Evolutionary conservation across 2,797 vertebrate genomes (phyloP).

Genomic region (Anas bernieri): DNA sequence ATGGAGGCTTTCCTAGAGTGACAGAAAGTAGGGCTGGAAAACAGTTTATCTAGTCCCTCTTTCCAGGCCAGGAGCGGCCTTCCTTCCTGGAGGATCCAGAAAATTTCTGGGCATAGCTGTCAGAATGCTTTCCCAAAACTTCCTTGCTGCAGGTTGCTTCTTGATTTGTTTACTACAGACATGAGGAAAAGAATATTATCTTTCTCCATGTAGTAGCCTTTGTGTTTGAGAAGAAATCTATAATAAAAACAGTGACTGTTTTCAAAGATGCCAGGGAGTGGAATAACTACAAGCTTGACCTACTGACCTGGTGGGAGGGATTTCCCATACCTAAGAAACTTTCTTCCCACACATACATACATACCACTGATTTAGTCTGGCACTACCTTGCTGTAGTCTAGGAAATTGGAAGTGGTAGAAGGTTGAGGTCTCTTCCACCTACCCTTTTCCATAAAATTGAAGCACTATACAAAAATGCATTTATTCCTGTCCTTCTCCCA

Average conservation of each 20-base stretch:
- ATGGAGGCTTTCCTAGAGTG: neutral
- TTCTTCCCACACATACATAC: neutral
- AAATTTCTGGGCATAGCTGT: neutral
- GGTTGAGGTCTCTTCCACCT: neutral
- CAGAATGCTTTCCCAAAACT: neutral
- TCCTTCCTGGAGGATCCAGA: neutral
- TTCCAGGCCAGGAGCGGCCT: neutral
- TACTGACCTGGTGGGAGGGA: neutral
- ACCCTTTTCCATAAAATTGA: neutral
- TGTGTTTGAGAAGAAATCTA: neutral
- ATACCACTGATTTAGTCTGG: neutral
- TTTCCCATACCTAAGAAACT: neutral
- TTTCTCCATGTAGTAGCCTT: neutral
- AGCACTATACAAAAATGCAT: neutral
- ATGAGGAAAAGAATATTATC: neutral
- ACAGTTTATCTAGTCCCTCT: neutral
- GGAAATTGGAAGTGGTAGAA: neutral
- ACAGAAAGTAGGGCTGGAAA: neutral
- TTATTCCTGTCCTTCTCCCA: neutral
- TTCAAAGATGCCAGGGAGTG: neutral
- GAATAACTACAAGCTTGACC: neutral
- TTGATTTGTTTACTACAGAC: neutral
- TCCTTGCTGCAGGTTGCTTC: neutral
- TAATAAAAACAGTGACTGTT: neutral
- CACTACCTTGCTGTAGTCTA: neutral